Percentiles rank a stretch among this genome's conserved stretches.
Evolutionary conservation across 2,888 invertebrate species (phyloP).

Genomic region (Noctua fimbriata): DNA sequence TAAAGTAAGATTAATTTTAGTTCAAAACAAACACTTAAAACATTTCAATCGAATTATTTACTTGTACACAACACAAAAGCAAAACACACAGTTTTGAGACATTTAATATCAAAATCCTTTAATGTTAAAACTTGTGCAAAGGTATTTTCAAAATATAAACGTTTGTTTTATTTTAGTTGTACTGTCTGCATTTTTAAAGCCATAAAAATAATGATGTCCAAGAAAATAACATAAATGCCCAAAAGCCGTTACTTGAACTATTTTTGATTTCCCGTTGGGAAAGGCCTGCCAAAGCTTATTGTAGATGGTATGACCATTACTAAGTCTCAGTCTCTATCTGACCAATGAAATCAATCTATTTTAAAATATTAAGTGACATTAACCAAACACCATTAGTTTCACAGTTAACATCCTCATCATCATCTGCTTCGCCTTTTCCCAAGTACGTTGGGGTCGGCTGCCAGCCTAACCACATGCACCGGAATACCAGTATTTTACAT

Average conservation of each 20-base stretch:
- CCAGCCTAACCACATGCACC: not conserved
- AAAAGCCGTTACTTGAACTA: not conserved
- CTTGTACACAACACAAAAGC: constrained; percentile 59
- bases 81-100: constrained; percentile 14
- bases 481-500: not conserved
- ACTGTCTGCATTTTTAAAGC: constrained; percentile 7
- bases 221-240: not conserved
- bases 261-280: not conserved
- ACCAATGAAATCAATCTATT: not conserved
- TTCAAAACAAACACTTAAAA: constrained; percentile 66
- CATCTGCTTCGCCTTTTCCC: not conserved
- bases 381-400: not conserved
- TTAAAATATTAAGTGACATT: not conserved
- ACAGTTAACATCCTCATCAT: not conserved
- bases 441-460: not conserved
- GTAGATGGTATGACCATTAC: not conserved
- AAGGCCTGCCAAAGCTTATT: not conserved
- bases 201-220: not conserved
- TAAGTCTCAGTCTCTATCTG: not conserved
- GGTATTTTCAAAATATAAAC: not conserved
- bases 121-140: not conserved
- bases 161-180: not conserved
- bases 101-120: not conserved
- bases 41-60: constrained; percentile 56
- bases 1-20: constrained; percentile 36